Evolutionary conservation across 2,113 vertebrate genomes (phyloP).

Genomic region (Charina bottae): DNA sequence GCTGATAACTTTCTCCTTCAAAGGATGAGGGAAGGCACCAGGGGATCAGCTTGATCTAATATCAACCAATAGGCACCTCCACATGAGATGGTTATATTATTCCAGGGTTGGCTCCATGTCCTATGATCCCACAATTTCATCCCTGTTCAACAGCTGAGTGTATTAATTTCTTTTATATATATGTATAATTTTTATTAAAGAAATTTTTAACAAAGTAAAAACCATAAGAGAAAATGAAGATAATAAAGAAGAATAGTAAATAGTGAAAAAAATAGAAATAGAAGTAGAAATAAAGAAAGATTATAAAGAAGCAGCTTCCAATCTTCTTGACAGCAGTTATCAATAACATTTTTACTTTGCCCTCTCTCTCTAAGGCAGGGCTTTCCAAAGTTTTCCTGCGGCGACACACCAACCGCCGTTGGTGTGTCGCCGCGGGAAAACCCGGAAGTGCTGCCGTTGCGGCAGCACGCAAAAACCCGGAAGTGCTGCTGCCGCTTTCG

Average conservation of each 20-base stretch:
- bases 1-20: not conserved
- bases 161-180: not conserved
- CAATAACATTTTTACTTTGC: not conserved
- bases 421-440: too few relatives aligned
- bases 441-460: too few relatives aligned
- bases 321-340: not conserved
- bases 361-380: too few relatives aligned
- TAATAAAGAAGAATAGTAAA: not conserved
- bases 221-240: not conserved
- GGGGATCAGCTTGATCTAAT: not conserved
- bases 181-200: not conserved
- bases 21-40: not conserved
- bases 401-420: too few relatives aligned
- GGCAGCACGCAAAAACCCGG: too few relatives aligned
- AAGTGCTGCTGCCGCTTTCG: too few relatives aligned
- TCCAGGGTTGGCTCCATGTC: not conserved
- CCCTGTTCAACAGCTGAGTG: not conserved
- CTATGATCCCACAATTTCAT: not conserved
- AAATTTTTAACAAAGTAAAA: not conserved
- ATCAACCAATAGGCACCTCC: not conserved
- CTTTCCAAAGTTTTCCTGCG: too few relatives aligned
- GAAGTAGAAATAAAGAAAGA: not conserved
- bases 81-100: not conserved
- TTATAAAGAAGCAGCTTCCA: not conserved
- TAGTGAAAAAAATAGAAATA: not conserved